Evolutionary conservation across 1,140 invertebrate genomes (phyloP), one percentile per base, ranked within the genome.

Genomic region (Odontomachus brunneus): DNA sequence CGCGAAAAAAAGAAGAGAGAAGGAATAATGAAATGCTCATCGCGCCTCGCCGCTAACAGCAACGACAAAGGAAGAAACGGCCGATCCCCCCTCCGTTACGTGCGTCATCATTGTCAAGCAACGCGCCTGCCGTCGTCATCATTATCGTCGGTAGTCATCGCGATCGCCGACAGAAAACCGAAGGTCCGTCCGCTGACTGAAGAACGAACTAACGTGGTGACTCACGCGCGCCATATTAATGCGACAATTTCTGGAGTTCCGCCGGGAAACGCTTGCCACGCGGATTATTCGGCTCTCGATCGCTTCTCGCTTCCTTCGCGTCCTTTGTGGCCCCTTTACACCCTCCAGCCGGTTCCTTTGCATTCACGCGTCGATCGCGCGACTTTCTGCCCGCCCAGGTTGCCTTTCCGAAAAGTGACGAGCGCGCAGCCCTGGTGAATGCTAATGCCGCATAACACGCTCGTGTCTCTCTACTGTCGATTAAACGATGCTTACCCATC

Each of bases 21-120:
- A 44, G 38, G 9, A 88, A 86, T 87, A 89, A 88, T 88, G 82
- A 84, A 84, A 90, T 87, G 84, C 89, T 72, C 86, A 26, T 73
- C 71, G 85, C 83, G 67, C 72, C 26, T 29, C 44, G 62, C 72
- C 22, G n/a, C 65, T 57, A 75, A 76, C 57, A 44, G 38, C 38
- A 26, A 81, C 55, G 15, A 72, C 49, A 69, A 48, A 51, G 66
- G 60, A 38, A 73, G 33, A n/a, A 66, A 85, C 62, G 62, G 48
- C 38, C 38, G 66, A n/a, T 60, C 17, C 24, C 38, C 67, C 48
- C 81, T 53, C 74, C 63, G 69, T 86, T 85, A 75, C 82, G 69
- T 71, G 88, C 88, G 85, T 87, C 88, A 89, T 78, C 83, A 49
- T 75, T 53, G 60, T 81, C 83, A 26, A 62, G 57, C 53, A 48